A percentile compares a stretch with the other conserved stretches of the same genome.
These are phyloP conservation scores for Apamea epomidion DNA, from an alignment of 2,888 invertebrate species.

Conservation along the genomic window DNA sequence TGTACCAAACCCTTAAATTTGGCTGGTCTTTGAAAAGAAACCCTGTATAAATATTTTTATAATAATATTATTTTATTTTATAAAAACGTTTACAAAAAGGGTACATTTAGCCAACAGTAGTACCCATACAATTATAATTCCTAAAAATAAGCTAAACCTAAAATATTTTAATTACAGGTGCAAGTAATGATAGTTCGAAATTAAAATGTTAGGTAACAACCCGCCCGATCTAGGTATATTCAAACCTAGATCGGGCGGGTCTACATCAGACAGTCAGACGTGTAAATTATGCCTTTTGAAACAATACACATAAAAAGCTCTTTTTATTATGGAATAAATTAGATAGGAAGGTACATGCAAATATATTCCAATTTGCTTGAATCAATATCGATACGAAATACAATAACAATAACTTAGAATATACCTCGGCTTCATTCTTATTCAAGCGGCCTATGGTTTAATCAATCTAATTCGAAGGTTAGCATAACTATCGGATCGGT, in stretches of 20 bases:
- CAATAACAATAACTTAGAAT: constrained; percentile 30
- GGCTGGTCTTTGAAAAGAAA: no score
- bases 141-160: no score
- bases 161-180: no score
- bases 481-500: constrained; percentile 57
- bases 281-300: neutral
- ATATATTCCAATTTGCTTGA: constrained; percentile 14
- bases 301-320: neutral
- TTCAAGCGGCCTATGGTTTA: constrained; percentile 58
- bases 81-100: neutral
- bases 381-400: constrained; percentile 33
- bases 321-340: neutral
- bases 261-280: neutral
- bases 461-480: constrained; percentile 69
- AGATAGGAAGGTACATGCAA: neutral
- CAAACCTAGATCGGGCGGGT: no score
- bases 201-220: no score
- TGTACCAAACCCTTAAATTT: no score
- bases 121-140: no score
- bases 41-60: no score
- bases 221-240: no score
- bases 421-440: constrained; percentile 51
- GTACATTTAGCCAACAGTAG: neutral
- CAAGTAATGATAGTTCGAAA: neutral
- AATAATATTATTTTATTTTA: no score